Percentiles rank a stretch among this genome's conserved stretches.
These are phyloP conservation scores for Sebastes aleutianus DNA, from an alignment of 2,797 vertebrate species.

Conservation along the genomic window DNA sequence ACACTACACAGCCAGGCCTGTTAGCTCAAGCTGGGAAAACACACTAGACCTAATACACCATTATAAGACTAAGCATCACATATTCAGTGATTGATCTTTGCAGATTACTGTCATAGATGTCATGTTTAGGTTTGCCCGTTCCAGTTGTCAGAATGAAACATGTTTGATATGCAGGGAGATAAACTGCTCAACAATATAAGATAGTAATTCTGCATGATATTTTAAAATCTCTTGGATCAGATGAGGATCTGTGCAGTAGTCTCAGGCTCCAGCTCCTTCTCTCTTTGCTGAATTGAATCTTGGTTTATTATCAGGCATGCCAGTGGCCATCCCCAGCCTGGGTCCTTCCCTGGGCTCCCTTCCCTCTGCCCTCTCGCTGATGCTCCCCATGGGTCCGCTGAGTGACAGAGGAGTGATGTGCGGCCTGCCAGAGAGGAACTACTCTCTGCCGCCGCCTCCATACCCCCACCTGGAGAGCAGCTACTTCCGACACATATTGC, in stretches of 20 bases:
- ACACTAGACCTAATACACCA: not conserved
- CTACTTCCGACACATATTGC: conserved; percentile 98
- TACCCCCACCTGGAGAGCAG: conserved; percentile 98
- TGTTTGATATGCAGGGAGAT: too few relatives aligned
- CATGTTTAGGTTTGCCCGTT: not conserved
- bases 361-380: conserved; percentile 95
- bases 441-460: conserved; percentile 94
- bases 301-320: conserved; percentile 84
- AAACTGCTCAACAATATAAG: not conserved
- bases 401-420: conserved; percentile 98
- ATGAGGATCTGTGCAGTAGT: too few relatives aligned
- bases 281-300: not conserved
- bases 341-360: conserved; percentile 94
- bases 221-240: not conserved
- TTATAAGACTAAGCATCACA: not conserved
- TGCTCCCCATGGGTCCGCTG: conserved; percentile 96
- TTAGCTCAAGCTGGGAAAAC: not conserved
- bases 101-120: not conserved
- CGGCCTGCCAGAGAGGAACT: conserved; percentile 96
- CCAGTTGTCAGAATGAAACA: too few relatives aligned
- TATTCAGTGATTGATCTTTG: not conserved
- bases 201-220: not conserved
- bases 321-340: conserved; percentile 96
- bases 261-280: too few relatives aligned
- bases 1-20: not conserved